Evolutionary conservation across 2,113 vertebrate genomes (phyloP), one percentile per base, ranked within the genome.

Genomic region (Chinchilla lanigera): DNA sequence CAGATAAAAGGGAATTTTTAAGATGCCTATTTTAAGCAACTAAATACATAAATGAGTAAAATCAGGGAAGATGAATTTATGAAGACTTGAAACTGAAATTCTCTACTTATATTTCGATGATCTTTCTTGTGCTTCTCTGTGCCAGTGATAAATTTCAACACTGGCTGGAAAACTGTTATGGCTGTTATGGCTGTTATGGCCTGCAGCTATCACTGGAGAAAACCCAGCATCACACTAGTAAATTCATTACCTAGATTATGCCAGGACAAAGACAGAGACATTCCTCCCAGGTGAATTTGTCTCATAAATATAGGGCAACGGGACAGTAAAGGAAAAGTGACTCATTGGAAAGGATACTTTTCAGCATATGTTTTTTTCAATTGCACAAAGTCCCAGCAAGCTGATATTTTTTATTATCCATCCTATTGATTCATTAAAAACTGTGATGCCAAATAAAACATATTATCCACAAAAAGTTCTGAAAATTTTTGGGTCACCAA

Each of bases 181-280:
- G n/a, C n/a, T 47, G 65, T 17, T 96, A n/a, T n/a, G n/a, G 65
- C n/a, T 65, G 69, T 56, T 95, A 50, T 9, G 86, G 22, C 44
- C 12, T 86, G n/a, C 0, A 41, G 38, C 95, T 94, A 94, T 77
- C 60, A 73, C 41, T 52, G 44, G 50, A 60, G 10, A 80, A 96
- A 97, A 71, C 84, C 90, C 67, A 91, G 83, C 19, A 89, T 91
- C 73, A 28, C 44, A 92, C 58, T 11, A 96, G 87, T 93, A 86
- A 85, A 87, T 96, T 89, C n/a, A 93, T 44, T 92, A 58, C 75
- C 67, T 94, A 83, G 20, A 83, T 93, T 82, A 83, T 65, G 83
- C 47, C 93, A 89, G 65, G 58, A 28, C 30, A 94, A 95, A 93
- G 80, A 30, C 33, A 75, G 60, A 89, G 61, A 73, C 86, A 85